phyloP scores from a whole-genome alignment of 2,113 vertebrate species.

The Ctenodactylus gundi region DNA sequence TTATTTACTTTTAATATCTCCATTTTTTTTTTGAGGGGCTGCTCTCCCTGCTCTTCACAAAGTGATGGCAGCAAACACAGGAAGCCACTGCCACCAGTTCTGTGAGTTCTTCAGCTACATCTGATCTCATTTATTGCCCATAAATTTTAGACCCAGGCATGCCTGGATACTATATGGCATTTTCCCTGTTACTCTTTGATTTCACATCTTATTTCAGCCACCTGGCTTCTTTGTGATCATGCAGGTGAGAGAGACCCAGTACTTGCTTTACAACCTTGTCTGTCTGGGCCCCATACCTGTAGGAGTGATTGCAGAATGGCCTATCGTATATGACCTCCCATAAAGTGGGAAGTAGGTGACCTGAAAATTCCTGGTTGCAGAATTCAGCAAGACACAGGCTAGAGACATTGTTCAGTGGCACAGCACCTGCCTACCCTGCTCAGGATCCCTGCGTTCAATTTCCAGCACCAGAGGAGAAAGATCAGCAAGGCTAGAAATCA shows the following conservation, averaged over 20 bases:
- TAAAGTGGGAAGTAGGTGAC: neutral
- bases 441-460: neutral
- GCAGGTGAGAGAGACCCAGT: neutral
- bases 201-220: slow-evolving; percentile 31
- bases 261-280: neutral
- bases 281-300: neutral
- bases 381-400: neutral
- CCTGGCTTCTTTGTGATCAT: neutral
- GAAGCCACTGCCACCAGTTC: slow-evolving; percentile 56
- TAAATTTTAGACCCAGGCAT: neutral
- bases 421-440: neutral
- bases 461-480: neutral
- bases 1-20: slow-evolving; percentile 71
- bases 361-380: neutral
- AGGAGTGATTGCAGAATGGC: neutral
- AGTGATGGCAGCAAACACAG: slow-evolving; percentile 59
- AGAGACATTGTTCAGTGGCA: neutral
- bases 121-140: neutral
- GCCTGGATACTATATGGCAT: neutral
- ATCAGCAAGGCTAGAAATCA: neutral
- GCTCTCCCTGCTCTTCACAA: neutral
- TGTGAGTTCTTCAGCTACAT: neutral
- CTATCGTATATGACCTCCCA: neutral
- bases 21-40: neutral
- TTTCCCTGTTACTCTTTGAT: slow-evolving; percentile 28